Base-by-base conservation (phyloP, 2,888 invertebrate species). In the Sphinx pinastri region DNA sequence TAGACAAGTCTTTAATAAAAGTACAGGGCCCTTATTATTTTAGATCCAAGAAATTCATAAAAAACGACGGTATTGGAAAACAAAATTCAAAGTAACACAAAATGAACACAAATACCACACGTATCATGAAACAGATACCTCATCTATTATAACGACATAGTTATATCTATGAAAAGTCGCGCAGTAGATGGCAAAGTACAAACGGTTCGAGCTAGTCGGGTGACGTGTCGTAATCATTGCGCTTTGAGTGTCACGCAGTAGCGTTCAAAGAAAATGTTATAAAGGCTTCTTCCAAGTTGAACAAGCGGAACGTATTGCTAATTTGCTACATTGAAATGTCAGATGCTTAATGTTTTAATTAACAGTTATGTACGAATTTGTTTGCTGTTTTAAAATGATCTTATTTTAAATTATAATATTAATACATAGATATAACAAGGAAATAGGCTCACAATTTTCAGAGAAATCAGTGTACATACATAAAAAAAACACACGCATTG, bases 211-310 rank as follows among this genome's bases (percentile, higher is more conserved):
- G 19, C 47, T 45, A 63, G 60, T 19, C 19, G 16, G 47, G 16
- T 63, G 60, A 63, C 47, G 16, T 19, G 47, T 47, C 47, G n/a
- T 47, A 63, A 60, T 45, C 38, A 45, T 16, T 47, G 16, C 19
- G 60, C 60, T 63, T 63, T 63, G 60, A 63, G 60, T 19, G 60
- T 19, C 60, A 63, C 16, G 19, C 60, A 11, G 58, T 25, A 13
- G 60, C n/a, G 16, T 63, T 63, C 60, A 63, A 63, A 63, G 60
- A 63, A 63, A 49, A 63, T 49, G 63, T 63, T 63, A 47, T 49
- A 49, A 47, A 25, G 25, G 57, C 57, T 51, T 57, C 13, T 63
- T 11, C 16, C 16, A 47, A 63, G 47, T 55, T 5, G 45, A 60
- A 47, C 16, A 47, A 25, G 58, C 14, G 14, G 58, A 19, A 55